Evolutionary conservation across 2,797 vertebrate genomes (phyloP).

Genomic region (Petrocephalus sullivani): DNA sequence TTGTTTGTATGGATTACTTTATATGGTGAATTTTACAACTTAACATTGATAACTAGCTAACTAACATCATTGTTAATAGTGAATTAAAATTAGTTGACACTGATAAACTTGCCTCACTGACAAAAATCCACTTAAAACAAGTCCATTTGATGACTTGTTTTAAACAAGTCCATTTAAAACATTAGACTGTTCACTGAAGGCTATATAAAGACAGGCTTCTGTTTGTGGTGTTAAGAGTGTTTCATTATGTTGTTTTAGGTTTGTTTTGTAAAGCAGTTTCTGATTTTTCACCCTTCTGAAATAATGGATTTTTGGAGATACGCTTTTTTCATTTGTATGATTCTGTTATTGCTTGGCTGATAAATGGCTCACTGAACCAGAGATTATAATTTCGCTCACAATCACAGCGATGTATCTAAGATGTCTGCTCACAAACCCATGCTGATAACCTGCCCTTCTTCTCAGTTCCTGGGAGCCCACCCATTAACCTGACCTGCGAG

Average conservation of each 20-base stretch:
- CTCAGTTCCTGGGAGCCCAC: slow-evolving; percentile 67
- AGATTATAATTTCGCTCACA: background rate
- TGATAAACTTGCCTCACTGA: background rate
- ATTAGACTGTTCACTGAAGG: background rate
- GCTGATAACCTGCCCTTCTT: background rate
- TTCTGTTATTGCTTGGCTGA: background rate
- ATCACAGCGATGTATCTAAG: background rate
- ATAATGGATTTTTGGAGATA: background rate
- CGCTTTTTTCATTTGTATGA: background rate
- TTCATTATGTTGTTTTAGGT: background rate
- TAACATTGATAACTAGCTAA: background rate
- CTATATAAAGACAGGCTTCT: background rate
- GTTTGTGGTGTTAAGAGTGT: background rate
- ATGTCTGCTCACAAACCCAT: background rate
- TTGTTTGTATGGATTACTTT: background rate
- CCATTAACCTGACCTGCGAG: slow-evolving; percentile 52
- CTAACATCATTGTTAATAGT: background rate
- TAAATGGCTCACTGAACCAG: background rate
- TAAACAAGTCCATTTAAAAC: background rate
- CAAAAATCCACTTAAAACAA: background rate
- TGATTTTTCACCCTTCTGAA: background rate
- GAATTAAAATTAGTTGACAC: background rate
- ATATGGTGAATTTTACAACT: background rate
- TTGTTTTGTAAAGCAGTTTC: background rate
- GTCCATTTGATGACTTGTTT: too few species aligned